Conservation (phyloP, 2,888 invertebrate species). For the Cephus pulcher region DNA sequence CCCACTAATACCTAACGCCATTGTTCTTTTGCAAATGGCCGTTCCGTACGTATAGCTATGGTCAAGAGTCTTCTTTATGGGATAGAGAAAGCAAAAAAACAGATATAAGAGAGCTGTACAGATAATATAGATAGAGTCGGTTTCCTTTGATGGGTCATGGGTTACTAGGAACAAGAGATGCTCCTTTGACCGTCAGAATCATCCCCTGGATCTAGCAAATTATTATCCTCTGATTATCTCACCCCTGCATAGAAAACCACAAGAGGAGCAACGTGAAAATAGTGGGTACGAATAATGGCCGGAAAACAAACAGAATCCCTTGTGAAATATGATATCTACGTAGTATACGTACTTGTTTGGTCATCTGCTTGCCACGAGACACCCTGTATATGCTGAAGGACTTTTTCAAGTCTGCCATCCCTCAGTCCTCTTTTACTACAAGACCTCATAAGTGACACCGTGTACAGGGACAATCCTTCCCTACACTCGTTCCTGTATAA, state of each 20-base stretch:
- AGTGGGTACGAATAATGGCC: background rate
- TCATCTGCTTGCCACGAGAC: slow-evolving; percentile 31
- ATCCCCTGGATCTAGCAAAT: background rate
- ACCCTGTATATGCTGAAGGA: background rate
- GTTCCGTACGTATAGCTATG: background rate
- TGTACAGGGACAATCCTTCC: background rate
- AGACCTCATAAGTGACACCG: background rate
- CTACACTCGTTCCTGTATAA: background rate
- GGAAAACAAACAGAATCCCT: slow-evolving; percentile 42
- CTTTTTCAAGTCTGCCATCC: background rate
- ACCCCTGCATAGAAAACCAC: background rate
- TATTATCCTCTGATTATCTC: background rate
- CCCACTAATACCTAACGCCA: background rate
- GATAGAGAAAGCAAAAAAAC: background rate
- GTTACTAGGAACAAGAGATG: background rate
- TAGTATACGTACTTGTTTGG: slow-evolving; percentile 22
- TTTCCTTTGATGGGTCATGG: background rate
- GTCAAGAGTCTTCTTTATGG: background rate
- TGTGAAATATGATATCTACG: slow-evolving; percentile 34
- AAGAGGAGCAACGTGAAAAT: background rate
- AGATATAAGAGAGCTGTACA: background rate
- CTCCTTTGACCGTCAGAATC: background rate
- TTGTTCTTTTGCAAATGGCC: slow-evolving; percentile 14
- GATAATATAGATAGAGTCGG: background rate
- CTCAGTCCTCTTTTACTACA: background rate